Evolutionary conservation across 2,888 invertebrate species (phyloP), one percentile per base, ranked within the genome.

Genomic region (Heteropelma amictum): DNA sequence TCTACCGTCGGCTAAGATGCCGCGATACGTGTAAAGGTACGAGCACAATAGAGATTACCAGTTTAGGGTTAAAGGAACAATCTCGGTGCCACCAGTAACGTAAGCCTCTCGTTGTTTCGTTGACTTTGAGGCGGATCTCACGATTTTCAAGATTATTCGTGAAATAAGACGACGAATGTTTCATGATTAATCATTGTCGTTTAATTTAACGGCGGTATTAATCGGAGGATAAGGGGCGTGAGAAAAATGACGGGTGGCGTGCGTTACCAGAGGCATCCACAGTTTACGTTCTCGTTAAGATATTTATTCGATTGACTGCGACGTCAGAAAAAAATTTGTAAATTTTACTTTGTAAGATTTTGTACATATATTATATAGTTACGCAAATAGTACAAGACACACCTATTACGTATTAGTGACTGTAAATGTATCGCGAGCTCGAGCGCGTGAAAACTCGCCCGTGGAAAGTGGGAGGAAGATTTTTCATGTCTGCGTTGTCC

Each of bases 281-380:
- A 72, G 68, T 60, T 71, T 69, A 47, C 63, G 51, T 80, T 80
- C n/a, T n/a, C 80, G 78, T 77, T 33, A 71, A 73, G 75, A 81
- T 82, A 83, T 80, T 83, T 81, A 86, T 87, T 87, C 84, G 81
- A 86, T 83, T 85, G 84, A 83, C 84, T 81, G 82, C 85, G 83
- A 23, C 83, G 84, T 85, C 85, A 82, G 87, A 76, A 86, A 58
- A 35, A 76, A 86, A 83, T 88, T 89, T 89, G 89, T 89, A 89
- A 88, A 90, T 88, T 89, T 85, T 90, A 82, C 87, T 89, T 87
- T 86, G 89, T 89, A 89, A 89, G 87, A 89, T 89, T 89, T 89
- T 90, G 89, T 89, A 89, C 84, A 89, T 89, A 89, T 84, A 85
- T 86, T 87, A 77, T n/a, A n/a, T 80, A 81, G 81, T 80, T 81